Evolutionary conservation across 2,888 invertebrate species (phyloP).

Genomic region (Xylota sylvarum): DNA sequence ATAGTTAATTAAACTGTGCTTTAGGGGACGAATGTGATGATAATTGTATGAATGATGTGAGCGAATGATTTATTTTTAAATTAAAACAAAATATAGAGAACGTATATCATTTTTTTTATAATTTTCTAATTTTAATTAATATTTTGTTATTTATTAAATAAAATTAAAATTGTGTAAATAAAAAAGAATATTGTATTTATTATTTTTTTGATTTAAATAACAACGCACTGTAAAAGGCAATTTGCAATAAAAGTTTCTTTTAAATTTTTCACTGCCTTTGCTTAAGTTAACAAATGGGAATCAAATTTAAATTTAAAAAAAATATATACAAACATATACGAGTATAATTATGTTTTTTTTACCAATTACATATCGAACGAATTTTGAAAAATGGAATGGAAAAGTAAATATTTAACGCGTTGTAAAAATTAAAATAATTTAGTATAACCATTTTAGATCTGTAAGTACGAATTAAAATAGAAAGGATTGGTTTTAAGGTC

Average conservation of each 20-base stretch:
- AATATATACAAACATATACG: not conserved
- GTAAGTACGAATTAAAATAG: constrained; percentile 52
- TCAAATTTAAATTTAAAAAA: constrained; percentile 4
- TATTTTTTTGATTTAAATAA: constrained; percentile 40
- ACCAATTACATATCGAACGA: constrained; percentile 53
- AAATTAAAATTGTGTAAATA: constrained; percentile 63
- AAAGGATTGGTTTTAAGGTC: constrained; percentile 1
- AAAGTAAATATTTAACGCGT: constrained; percentile 15
- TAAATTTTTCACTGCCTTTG: constrained; percentile 60
- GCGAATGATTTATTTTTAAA: constrained; percentile 52
- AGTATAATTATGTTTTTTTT: constrained; percentile 4
- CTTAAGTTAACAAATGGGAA: constrained; percentile 15
- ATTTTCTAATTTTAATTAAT: constrained; percentile 56
- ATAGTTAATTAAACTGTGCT: constrained; percentile 62
- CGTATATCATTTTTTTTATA: constrained; percentile 9
- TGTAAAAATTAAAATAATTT: constrained; percentile 31
- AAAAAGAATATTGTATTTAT: constrained; percentile 68
- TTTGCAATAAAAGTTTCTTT: constrained; percentile 31
- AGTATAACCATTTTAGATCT: constrained; percentile 40
- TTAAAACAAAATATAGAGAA: constrained; percentile 18
- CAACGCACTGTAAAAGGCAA: constrained; percentile 24
- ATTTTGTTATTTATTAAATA: constrained; percentile 74
- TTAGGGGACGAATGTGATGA: constrained; percentile 55
- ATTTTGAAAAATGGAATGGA: constrained; percentile 19
- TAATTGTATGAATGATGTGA: constrained; percentile 15